A percentile compares a stretch with the other conserved stretches of the same genome.
Evolutionary conservation across 2,113 vertebrate species (phyloP).

Genomic region (Empidonax traillii): DNA sequence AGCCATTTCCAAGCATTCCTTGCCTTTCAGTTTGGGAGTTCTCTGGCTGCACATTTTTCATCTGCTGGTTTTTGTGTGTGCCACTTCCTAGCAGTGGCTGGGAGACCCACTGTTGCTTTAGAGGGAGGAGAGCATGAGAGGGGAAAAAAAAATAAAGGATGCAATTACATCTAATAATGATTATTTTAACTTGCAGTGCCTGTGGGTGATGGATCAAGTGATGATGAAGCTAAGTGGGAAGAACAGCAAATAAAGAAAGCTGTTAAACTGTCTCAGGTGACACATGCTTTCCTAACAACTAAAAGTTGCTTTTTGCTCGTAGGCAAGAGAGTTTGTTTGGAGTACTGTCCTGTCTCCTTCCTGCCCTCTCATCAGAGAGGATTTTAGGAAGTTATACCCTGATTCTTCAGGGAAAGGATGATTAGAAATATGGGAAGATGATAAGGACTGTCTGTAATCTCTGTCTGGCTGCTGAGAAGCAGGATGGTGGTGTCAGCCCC

Average conservation of each 20-base stretch:
- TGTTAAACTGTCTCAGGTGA: conserved; percentile 80
- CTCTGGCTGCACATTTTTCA: not conserved
- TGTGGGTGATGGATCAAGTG: conserved; percentile 63
- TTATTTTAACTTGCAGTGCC: conserved; percentile 64
- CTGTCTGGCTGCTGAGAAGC: not conserved
- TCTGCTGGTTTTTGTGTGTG: not conserved
- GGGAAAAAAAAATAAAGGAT: not conserved
- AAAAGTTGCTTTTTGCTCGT: not conserved
- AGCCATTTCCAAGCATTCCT: not conserved
- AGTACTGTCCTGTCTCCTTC: not conserved
- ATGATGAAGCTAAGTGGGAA: conserved; percentile 86
- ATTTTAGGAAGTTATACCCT: not conserved
- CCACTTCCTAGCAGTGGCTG: not conserved
- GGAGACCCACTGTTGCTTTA: not conserved
- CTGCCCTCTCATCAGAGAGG: not conserved
- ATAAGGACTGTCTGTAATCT: not conserved
- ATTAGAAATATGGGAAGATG: not conserved
- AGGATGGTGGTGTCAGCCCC: not conserved
- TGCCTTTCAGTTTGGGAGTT: not conserved
- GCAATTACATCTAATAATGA: not conserved
- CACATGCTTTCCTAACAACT: not conserved
- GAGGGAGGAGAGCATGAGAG: not conserved
- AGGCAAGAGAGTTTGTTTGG: not conserved
- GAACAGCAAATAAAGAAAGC: conserved; percentile 91
- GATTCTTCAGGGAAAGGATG: not conserved